Base-by-base conservation (phyloP, 2,888 invertebrate species). In the Aethes cnicana region DNA sequence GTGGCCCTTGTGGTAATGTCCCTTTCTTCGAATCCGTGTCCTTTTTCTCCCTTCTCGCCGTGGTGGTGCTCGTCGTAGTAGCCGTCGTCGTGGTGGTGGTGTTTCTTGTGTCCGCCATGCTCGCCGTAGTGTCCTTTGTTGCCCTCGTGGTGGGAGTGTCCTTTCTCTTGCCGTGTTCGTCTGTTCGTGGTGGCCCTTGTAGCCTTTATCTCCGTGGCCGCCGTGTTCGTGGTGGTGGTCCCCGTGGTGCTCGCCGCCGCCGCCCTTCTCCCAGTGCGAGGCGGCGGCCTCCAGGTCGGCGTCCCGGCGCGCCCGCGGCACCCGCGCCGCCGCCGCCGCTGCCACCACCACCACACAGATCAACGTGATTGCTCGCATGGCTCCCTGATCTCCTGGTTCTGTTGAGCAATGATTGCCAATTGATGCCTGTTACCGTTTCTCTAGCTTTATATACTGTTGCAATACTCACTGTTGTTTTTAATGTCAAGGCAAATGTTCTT, bases 1-100 rank as follows among this genome's bases (percentile, higher is more conserved):
- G 81, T 96, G 95, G 0, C 96, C 96, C 71, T 96, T 96, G 60
- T 95, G 95, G 78, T 91, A 96, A 61, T 92, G 91, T 39, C 95
- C 95, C 58, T 86, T 63, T 89, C 90, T 70, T 91, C 90, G 55
- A 84, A 87, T 3, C 82, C 77, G 21, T 84, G 76, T 0, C 92
- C 92, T 54, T 93, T 92, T 61, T 92, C 92, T 1, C 93, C 93
- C 62, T 93, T 92, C 53, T 93, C 92, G 1, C 92, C 93, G 53
- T 92, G 91, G 61, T 92, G 86, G 54, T 92, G 91, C 56, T 92
- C 92, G n/a, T 86, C 88, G 59, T 91, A 91, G 75, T 93, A 92
- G 0, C 93, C 93, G 21, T 93, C 93, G 53, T 92, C 91, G 64
- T 93, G 92, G 59, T 93, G 91, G 63, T 93, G 92, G 26, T 90